Percentiles rank a stretch among this genome's conserved stretches.
phyloP scores from a whole-genome alignment of 2,113 vertebrate genomes.

The Pterophyllum scalare region DNA sequence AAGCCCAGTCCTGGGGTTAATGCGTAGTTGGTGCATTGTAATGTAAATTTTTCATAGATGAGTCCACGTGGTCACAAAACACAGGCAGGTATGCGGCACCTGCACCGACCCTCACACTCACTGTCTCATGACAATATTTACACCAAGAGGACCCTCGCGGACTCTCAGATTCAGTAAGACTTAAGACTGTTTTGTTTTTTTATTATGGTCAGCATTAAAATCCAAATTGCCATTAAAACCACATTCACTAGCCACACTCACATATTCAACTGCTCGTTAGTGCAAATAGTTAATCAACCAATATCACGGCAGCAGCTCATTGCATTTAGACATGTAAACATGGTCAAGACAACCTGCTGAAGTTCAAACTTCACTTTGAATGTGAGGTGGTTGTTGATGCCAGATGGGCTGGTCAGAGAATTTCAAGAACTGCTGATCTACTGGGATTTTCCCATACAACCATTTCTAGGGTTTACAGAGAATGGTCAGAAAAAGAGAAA shows the following conservation, averaged over 20 bases:
- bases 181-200: background rate
- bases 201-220: background rate
- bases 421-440: background rate
- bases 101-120: too few species aligned
- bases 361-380: background rate
- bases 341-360: background rate
- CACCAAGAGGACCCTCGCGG: background rate
- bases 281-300: background rate
- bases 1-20: background rate
- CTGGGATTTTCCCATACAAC: background rate
- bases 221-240: background rate
- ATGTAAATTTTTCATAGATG: background rate
- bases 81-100: too few species aligned
- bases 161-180: background rate
- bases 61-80: too few species aligned
- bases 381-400: background rate
- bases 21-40: background rate
- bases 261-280: background rate
- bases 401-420: background rate
- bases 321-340: background rate
- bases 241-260: background rate
- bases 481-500: background rate
- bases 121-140: background rate
- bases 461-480: background rate
- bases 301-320: background rate